Evolutionary conservation across 2,797 vertebrate genomes (phyloP).

Genomic region (Champsocephalus esox): DNA sequence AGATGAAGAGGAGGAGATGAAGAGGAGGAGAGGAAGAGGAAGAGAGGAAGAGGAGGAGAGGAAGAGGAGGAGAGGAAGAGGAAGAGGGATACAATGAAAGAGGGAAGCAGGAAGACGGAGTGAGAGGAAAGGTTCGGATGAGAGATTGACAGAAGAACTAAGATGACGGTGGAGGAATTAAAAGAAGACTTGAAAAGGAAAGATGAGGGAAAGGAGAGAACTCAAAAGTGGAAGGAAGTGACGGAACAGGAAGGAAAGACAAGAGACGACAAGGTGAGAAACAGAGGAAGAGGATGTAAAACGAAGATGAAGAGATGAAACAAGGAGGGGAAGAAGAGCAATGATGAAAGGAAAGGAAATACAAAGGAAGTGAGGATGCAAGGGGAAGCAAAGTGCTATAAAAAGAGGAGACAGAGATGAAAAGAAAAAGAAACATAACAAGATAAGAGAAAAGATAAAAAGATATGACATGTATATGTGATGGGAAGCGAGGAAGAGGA

Average conservation of each 20-base stretch:
- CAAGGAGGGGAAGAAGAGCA: neutral
- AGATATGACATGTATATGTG: neutral
- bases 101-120: neutral
- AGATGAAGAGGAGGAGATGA: constrained; percentile 1
- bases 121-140: neutral
- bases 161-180: neutral
- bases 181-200: neutral
- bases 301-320: neutral
- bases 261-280: neutral
- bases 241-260: no score
- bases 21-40: neutral
- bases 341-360: neutral
- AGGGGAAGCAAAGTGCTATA: neutral
- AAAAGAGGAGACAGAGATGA: neutral
- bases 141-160: neutral
- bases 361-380: neutral
- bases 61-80: neutral
- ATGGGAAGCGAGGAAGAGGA: neutral
- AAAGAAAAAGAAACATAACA: neutral
- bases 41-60: no score
- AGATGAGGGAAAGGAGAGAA: neutral
- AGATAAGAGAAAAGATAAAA: neutral
- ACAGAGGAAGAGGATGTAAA: no score
- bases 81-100: neutral
- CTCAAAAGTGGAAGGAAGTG: no score